These are phyloP conservation scores for Ianthella basta DNA, from an alignment of 37 sponge, comb jelly and placozoan species.

Conservation along the genomic window DNA sequence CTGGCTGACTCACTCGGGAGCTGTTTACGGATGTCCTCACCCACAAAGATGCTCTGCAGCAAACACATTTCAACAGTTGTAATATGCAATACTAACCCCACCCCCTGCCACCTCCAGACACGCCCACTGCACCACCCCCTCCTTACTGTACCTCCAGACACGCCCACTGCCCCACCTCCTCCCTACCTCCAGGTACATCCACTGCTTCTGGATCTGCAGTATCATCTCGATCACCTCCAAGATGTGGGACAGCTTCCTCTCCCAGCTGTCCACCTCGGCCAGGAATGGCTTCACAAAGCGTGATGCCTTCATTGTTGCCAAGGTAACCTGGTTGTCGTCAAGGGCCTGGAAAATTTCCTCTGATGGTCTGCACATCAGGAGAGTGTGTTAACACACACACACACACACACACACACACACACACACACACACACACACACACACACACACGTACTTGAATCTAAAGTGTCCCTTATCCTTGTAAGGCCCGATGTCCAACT, in stretches of 20 bases:
- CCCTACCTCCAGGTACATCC: slow-evolving; percentile 99
- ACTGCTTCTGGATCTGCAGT: slow-evolving; percentile 96
- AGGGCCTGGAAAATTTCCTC: slow-evolving; percentile 97
- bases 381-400: background rate
- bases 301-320: slow-evolving; percentile 98
- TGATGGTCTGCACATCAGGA: slow-evolving; percentile 53
- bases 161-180: background rate
- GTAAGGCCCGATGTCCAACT: slow-evolving; percentile 88
- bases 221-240: slow-evolving; percentile 97
- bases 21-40: slow-evolving; percentile 98
- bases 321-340: slow-evolving; percentile 98
- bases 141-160: background rate
- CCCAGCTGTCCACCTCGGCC: slow-evolving; percentile 97
- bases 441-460: slow-evolving; percentile 65
- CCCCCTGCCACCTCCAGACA: background rate
- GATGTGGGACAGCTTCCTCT: slow-evolving; percentile 95
- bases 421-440: slow-evolving; percentile 7
- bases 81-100: background rate
- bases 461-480: slow-evolving; percentile 96
- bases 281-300: slow-evolving; percentile 96
- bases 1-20: slow-evolving; percentile 91
- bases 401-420: background rate
- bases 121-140: background rate
- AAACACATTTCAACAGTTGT: background rate
- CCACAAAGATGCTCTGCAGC: slow-evolving; percentile 93